Evolutionary conservation across 37 sponge, comb jelly and placozoan species (phyloP).

Genomic region (Hexactinellida sp.): DNA sequence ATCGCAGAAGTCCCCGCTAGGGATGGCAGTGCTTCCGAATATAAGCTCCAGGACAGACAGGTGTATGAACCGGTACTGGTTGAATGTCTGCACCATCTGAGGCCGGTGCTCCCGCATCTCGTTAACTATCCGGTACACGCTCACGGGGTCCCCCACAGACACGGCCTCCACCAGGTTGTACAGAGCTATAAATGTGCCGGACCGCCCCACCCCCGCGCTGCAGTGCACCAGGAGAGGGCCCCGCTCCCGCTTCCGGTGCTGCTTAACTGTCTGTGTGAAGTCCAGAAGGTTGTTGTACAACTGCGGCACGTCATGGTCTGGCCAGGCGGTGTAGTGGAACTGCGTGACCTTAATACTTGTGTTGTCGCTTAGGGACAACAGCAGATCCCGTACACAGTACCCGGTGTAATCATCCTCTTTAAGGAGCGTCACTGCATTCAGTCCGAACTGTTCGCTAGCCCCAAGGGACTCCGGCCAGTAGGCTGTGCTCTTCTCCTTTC

Average conservation of each 20-base stretch:
- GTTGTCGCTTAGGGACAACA: background rate
- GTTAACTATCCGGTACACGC: background rate
- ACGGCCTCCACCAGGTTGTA: background rate
- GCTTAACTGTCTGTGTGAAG: background rate
- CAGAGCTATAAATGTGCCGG: constrained; percentile 5
- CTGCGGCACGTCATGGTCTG: constrained; percentile 1
- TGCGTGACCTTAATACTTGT: background rate
- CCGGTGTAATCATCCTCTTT: background rate
- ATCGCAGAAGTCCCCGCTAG: background rate
- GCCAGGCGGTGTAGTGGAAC: background rate
- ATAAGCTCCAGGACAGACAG: background rate
- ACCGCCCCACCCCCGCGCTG: background rate
- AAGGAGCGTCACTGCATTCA: background rate
- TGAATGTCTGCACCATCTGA: constrained; percentile 14
- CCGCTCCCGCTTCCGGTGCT: background rate
- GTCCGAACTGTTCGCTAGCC: background rate
- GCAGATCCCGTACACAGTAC: background rate
- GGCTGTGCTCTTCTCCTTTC: background rate
- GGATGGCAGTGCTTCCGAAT: background rate
- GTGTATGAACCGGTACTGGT: background rate
- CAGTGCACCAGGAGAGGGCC: background rate
- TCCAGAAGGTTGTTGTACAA: background rate
- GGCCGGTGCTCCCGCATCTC: constrained; percentile 16
- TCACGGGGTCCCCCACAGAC: background rate
- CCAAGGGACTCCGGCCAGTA: background rate